These are phyloP conservation scores for Aphaenogaster ashmeadi DNA, from an alignment of 1,140 invertebrate genomes.

Conservation along the genomic window DNA sequence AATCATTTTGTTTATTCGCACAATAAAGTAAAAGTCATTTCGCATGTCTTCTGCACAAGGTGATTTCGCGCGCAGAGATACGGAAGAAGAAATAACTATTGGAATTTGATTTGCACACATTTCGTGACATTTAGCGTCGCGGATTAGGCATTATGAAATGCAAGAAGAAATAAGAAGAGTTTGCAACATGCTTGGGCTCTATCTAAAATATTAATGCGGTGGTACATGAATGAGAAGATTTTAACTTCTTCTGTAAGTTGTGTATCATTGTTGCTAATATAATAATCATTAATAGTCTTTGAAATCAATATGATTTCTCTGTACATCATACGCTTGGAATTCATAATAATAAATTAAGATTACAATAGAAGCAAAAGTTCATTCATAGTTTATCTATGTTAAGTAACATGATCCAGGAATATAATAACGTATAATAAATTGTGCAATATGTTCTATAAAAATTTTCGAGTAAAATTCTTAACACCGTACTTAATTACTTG, in stretches of 20 bases:
- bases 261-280: neutral
- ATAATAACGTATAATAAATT: neutral
- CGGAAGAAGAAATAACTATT: conserved; percentile 32
- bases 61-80: neutral
- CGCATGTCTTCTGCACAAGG: neutral
- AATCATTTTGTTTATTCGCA: neutral
- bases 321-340: neutral
- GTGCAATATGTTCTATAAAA: neutral
- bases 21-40: neutral
- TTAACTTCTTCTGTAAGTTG: neutral
- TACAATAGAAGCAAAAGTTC: neutral
- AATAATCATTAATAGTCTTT: neutral
- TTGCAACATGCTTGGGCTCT: conserved; percentile 4
- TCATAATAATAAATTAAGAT: neutral
- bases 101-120: neutral
- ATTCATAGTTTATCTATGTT: neutral
- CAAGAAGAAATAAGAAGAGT: neutral
- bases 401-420: neutral
- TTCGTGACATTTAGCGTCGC: conserved; percentile 51
- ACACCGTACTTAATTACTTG: neutral
- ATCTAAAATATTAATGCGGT: neutral
- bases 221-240: neutral
- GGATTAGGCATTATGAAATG: conserved; percentile 36
- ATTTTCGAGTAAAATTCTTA: neutral
- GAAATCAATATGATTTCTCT: neutral